Conservation (phyloP, 2,113 vertebrate genomes). For the Dendropsophus ebraccatus region DNA sequence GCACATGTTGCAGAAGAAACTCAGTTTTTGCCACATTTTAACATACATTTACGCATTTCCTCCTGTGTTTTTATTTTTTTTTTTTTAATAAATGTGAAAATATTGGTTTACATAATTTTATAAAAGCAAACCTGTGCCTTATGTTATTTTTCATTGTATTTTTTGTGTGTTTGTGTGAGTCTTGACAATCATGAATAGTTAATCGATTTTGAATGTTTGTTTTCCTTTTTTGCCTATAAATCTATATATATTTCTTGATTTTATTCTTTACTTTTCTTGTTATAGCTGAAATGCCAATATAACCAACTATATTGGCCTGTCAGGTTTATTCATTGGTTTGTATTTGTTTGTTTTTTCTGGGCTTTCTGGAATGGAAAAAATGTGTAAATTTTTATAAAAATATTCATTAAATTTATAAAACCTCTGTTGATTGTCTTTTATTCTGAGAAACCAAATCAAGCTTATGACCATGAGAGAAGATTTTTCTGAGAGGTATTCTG, state of each 20-base stretch:
- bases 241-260: not conserved
- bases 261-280: not conserved
- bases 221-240: not conserved
- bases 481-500: rapidly evolving
- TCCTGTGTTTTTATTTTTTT: not conserved
- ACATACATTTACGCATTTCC: not conserved
- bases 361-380: conserved; percentile 17
- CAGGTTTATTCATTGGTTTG: not conserved
- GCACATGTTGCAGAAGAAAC: not conserved
- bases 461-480: not conserved
- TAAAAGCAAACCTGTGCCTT: conserved; percentile 19
- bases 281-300: not conserved
- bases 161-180: not conserved
- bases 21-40: not conserved
- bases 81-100: not conserved
- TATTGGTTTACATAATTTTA: not conserved
- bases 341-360: not conserved
- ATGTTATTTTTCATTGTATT: not conserved
- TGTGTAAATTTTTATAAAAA: not conserved
- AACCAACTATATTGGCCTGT: not conserved
- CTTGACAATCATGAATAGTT: conserved; percentile 28
- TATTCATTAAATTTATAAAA: not conserved
- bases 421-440: not conserved
- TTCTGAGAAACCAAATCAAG: not conserved
- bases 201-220: not conserved